Evolutionary conservation across 2,113 vertebrate genomes (phyloP).

Genomic region (rabbit (Oryctolagus cuniculus)): mOryCun1.1 NC_091437.1:22816001-22816500

Average conservation of each 20-base stretch:
- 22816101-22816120: neutral
- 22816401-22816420: neutral
- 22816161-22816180: neutral
- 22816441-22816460: neutral
- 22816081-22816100: neutral
- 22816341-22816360: slow-evolving; percentile 16
- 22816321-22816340: neutral
- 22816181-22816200: slow-evolving; percentile 12
- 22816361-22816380: slow-evolving; percentile 22
- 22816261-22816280: slow-evolving; percentile 11
- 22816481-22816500: neutral
- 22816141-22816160: neutral
- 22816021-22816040: neutral
- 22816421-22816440: neutral
- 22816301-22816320: neutral
- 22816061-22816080: neutral
- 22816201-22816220: neutral
- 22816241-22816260: slow-evolving; percentile 4
- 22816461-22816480: neutral
- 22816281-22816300: slow-evolving; percentile 7
- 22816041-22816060: neutral
- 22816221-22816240: neutral
- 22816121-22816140: neutral
- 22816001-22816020: neutral
- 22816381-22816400: neutral